Evolutionary conservation across 2,113 vertebrate species (phyloP).

Genomic region (Salvelinus alpinus): DNA sequence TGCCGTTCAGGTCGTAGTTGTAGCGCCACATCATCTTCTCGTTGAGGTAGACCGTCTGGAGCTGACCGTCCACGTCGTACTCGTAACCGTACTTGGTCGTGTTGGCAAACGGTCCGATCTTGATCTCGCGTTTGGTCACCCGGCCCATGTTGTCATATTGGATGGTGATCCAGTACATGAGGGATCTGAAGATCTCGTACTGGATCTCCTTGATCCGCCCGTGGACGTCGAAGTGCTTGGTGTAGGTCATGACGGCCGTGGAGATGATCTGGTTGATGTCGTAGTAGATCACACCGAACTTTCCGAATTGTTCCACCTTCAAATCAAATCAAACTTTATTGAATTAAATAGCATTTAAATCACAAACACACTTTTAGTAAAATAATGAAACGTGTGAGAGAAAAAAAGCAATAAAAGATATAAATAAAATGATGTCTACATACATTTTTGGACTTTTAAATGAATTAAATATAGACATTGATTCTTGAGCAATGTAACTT

Average conservation of each 20-base stretch:
- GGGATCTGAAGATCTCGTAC: conserved; percentile 95
- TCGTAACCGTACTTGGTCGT: conserved; percentile 97
- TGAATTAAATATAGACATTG: no score
- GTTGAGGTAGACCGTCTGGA: conserved; percentile 94
- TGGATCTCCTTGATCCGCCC: conserved; percentile 98
- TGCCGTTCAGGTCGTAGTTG: conserved; percentile 97
- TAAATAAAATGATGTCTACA: no score
- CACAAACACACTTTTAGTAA: no score
- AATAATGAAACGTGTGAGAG: no score
- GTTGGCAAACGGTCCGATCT: conserved; percentile 97
- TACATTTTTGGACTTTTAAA: no score
- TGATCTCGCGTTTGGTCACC: conserved; percentile 95
- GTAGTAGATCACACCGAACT: conserved; percentile 98
- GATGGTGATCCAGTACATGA: conserved; percentile 99
- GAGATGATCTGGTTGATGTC: conserved; percentile 99
- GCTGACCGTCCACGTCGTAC: conserved; percentile 95
- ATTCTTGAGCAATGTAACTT: no score
- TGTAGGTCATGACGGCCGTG: conserved; percentile 98
- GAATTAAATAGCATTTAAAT: no score
- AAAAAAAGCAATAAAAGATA: no score
- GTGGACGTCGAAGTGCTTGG: conserved; percentile 95
- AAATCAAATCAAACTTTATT: no score
- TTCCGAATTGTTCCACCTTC: conserved; percentile 93
- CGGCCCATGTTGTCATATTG: conserved; percentile 98
- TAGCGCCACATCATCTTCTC: conserved; percentile 98